A percentile compares a stretch with the other conserved stretches of the same genome.
These are phyloP conservation scores for Eupeodes latifasciatus DNA, from an alignment of 2,888 invertebrate species.

Conservation along the genomic window DNA sequence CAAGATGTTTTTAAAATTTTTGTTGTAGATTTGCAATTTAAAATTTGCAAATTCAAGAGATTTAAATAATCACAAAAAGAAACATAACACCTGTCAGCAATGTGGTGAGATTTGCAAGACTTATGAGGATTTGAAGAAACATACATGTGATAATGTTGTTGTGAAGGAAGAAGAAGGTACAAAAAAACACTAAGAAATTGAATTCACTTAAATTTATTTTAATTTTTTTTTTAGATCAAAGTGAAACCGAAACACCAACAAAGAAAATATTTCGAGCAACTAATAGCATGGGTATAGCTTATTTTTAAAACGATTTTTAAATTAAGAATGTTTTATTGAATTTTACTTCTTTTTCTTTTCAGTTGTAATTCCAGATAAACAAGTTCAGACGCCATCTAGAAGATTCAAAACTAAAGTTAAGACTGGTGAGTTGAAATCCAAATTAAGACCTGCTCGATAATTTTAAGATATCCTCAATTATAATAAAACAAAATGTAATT, in stretches of 20 bases:
- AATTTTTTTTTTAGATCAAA: not conserved
- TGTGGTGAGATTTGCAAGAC: slow-evolving; percentile 18
- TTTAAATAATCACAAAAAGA: slow-evolving; percentile 33
- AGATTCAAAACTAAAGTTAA: not conserved
- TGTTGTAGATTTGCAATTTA: slow-evolving; percentile 31
- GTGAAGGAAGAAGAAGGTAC: slow-evolving; percentile 16
- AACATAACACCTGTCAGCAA: slow-evolving; percentile 28
- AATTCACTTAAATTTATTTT: not conserved
- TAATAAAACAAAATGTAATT: not conserved
- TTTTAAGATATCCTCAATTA: too few relatives aligned
- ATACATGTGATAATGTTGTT: not conserved
- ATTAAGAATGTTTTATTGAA: not conserved
- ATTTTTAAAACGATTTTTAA: not conserved
- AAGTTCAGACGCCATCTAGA: not conserved
- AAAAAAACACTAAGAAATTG: too few relatives aligned
- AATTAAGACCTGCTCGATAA: not conserved
- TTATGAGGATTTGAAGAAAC: not conserved
- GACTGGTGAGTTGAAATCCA: not conserved
- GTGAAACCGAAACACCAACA: slow-evolving; percentile 17
- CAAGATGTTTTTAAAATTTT: not conserved
- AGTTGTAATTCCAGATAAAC: slow-evolving; percentile 6
- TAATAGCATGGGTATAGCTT: slow-evolving; percentile 26
- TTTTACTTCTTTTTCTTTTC: not conserved
- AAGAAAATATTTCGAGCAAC: slow-evolving; percentile 34
- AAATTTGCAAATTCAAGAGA: slow-evolving; percentile 11